A percentile compares a stretch with the other conserved stretches of the same genome.
Evolutionary conservation across 1,140 invertebrate species (phyloP).

Genomic region (Drosophila neocordata): DNA sequence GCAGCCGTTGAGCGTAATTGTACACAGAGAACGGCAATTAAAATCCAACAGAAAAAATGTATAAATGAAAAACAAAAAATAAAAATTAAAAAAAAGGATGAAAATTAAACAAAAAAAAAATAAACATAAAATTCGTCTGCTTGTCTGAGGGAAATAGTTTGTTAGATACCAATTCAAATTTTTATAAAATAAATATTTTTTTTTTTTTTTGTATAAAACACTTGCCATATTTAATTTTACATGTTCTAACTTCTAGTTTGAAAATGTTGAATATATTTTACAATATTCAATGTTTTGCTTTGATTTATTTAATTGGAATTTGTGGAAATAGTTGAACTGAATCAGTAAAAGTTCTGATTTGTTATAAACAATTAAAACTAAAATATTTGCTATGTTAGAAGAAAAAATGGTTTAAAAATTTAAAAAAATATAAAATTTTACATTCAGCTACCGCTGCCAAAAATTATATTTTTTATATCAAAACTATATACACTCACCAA

Average conservation of each 20-base stretch:
- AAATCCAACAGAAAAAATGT: conserved; percentile 29
- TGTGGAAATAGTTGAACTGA: too few relatives aligned
- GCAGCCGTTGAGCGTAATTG: conserved; percentile 25
- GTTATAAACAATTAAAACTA: too few relatives aligned
- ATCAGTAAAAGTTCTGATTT: too few relatives aligned
- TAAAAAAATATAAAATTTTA: too few relatives aligned
- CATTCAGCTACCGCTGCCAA: too few relatives aligned
- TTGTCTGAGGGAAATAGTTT: conserved; percentile 41
- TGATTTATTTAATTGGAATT: too few relatives aligned
- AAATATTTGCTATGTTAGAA: too few relatives aligned
- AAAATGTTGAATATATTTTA: neutral
- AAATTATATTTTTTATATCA: too few relatives aligned
- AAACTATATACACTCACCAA: too few relatives aligned
- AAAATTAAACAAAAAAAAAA: conserved; percentile 24
- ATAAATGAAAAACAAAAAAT: conserved; percentile 2
- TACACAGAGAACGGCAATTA: conserved; percentile 32
- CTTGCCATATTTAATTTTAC: conserved; percentile 16
- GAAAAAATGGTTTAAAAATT: too few relatives aligned
- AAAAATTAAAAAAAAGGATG: neutral
- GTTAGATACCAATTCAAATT: conserved; percentile 18
- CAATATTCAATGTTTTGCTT: too few relatives aligned
- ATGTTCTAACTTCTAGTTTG: neutral
- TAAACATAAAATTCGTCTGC: conserved; percentile 46
- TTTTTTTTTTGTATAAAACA: conserved; percentile 53
- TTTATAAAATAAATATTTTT: conserved; percentile 48